Percentiles rank a stretch among this genome's conserved stretches.
These are phyloP conservation scores for Lycaon pictus DNA, from an alignment of 2,113 vertebrate species.

Conservation along the genomic window DNA sequence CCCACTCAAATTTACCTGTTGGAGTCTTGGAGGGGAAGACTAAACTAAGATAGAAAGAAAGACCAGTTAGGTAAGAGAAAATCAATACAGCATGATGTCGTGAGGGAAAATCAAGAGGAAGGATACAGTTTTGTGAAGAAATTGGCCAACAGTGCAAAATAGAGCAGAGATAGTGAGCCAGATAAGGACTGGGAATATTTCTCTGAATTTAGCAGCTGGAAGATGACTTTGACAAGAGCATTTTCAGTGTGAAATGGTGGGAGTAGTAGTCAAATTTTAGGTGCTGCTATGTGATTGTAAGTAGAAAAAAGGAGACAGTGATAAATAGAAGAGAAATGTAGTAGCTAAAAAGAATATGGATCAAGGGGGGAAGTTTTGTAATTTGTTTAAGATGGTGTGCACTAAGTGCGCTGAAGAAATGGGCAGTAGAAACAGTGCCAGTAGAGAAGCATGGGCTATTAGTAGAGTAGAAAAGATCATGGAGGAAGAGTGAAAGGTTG, in stretches of 20 bases:
- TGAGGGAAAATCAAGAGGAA: background rate
- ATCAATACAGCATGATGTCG: background rate
- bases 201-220: slow-evolving; percentile 42
- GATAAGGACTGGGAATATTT: background rate
- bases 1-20: background rate
- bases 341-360: background rate
- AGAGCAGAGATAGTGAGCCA: background rate
- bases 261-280: background rate
- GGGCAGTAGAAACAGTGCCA: background rate
- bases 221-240: background rate
- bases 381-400: background rate
- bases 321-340: background rate
- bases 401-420: background rate
- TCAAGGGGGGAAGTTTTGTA: background rate
- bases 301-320: background rate
- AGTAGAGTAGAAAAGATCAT: background rate
- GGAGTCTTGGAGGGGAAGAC: background rate
- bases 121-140: background rate
- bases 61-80: background rate
- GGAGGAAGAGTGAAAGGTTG: background rate
- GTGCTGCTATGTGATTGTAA: background rate
- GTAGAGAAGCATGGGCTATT: background rate
- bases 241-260: background rate
- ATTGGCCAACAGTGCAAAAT: background rate
- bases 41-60: background rate